Evolutionary conservation across 2,888 invertebrate genomes (phyloP).

Genomic region (Heteromyza rotundicornis): DNA sequence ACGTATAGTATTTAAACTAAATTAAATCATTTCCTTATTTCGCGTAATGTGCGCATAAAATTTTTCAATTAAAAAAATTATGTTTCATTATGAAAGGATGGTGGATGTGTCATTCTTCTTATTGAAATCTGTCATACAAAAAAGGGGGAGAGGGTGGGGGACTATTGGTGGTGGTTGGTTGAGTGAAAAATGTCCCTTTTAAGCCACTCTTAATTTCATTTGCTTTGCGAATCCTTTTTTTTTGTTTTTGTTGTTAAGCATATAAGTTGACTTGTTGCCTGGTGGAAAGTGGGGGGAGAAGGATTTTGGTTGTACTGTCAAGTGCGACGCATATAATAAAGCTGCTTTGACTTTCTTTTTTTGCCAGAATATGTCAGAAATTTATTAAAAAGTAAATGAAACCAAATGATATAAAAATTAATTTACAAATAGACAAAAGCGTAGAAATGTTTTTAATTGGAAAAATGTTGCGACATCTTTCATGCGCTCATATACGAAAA

Average conservation of each 20-base stretch:
- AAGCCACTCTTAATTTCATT: conserved; percentile 1
- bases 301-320: background rate
- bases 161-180: background rate
- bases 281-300: background rate
- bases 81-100: conserved; percentile 1
- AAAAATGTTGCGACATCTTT: background rate
- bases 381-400: background rate
- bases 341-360: no score
- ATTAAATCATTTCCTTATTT: conserved; percentile 44
- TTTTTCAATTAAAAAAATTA: conserved; percentile 46
- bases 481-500: no score
- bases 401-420: background rate
- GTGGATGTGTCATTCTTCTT: no score
- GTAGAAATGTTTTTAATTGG: background rate
- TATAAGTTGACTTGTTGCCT: background rate
- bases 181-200: background rate
- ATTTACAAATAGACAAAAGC: background rate
- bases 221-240: background rate
- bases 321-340: background rate
- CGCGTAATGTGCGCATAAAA: conserved; percentile 25
- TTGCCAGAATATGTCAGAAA: no score
- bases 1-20: conserved; percentile 22
- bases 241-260: background rate
- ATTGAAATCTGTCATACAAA: background rate
- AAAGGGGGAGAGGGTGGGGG: background rate